phyloP scores from a whole-genome alignment of 2,797 vertebrate species.

The Sciurus carolinensis region DNA sequence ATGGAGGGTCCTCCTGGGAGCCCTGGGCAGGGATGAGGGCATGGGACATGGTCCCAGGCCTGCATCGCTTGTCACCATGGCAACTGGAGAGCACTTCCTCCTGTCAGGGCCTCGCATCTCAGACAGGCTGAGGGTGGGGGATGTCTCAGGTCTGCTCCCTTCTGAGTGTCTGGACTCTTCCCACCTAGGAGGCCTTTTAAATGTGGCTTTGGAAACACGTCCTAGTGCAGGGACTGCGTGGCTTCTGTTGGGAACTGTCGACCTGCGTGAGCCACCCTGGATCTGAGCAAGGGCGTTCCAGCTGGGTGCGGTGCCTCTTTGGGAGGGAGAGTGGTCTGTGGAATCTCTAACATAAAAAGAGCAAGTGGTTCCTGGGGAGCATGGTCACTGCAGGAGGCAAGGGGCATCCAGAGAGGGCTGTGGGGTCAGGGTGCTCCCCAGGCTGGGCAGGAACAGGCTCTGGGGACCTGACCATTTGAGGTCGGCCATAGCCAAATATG shows the following conservation, averaged over 20 bases:
- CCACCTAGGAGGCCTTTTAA: accelerated
- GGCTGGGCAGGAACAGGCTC: not conserved
- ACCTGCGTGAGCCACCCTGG: not conserved
- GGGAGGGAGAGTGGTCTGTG: not conserved
- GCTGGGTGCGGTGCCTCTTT: not conserved
- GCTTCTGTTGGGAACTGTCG: not conserved
- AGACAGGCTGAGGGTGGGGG: not conserved
- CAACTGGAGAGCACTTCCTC: accelerated
- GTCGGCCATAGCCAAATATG: accelerated
- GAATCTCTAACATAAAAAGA: not conserved
- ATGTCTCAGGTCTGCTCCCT: not conserved
- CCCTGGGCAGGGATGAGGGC: accelerated
- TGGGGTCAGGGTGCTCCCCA: not conserved
- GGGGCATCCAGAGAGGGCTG: accelerated
- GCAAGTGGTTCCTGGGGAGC: accelerated
- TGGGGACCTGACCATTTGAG: not conserved
- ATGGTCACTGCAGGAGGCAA: not conserved
- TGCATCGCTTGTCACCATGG: not conserved
- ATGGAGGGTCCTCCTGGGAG: not conserved
- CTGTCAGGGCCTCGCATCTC: not conserved
- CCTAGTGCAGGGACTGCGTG: not conserved
- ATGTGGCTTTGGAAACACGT: not conserved
- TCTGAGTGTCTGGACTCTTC: not conserved
- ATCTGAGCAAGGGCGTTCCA: accelerated
- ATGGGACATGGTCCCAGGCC: not conserved